Evolutionary conservation across 1,140 invertebrate species (phyloP).

Genomic region (Drosophila nannoptera): DNA sequence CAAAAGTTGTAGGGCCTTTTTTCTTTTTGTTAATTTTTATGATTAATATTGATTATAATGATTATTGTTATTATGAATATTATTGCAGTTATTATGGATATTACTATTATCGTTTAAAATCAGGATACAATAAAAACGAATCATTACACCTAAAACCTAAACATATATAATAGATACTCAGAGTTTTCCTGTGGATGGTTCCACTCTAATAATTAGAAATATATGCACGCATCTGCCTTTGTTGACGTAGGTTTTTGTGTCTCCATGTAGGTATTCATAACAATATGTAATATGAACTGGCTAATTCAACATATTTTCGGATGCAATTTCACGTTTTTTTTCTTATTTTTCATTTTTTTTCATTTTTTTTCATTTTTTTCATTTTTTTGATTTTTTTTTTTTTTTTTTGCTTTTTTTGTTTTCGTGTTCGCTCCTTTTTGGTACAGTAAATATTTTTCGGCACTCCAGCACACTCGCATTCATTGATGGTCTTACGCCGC

Average conservation of each 20-base stretch:
- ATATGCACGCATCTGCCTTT: conserved; percentile 10
- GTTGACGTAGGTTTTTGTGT: conserved; percentile 10
- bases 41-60: too few relatives aligned
- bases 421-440: conserved; percentile 20
- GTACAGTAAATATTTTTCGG: conserved; percentile 19
- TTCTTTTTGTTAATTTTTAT: too few relatives aligned
- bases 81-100: too few relatives aligned
- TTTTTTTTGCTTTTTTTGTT: not conserved
- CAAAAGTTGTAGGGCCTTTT: conserved; percentile 43
- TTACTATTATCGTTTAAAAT: too few relatives aligned
- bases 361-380: too few relatives aligned
- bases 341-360: not conserved
- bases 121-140: conserved; percentile 23
- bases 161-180: conserved; percentile 14
- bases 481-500: conserved; percentile 64
- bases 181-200: conserved; percentile 10
- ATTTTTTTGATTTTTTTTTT: too few relatives aligned
- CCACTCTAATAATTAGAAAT: not conserved
- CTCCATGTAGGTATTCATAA: conserved; percentile 5
- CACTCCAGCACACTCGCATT: not conserved
- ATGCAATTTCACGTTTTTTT: not conserved
- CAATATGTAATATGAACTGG: conserved; percentile 14
- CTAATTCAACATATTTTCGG: conserved; percentile 5
- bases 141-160: conserved; percentile 7
- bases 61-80: too few relatives aligned